These are phyloP conservation scores for Danio aesculapii DNA, from an alignment of 2,797 vertebrate species.

Conservation along the genomic window DNA sequence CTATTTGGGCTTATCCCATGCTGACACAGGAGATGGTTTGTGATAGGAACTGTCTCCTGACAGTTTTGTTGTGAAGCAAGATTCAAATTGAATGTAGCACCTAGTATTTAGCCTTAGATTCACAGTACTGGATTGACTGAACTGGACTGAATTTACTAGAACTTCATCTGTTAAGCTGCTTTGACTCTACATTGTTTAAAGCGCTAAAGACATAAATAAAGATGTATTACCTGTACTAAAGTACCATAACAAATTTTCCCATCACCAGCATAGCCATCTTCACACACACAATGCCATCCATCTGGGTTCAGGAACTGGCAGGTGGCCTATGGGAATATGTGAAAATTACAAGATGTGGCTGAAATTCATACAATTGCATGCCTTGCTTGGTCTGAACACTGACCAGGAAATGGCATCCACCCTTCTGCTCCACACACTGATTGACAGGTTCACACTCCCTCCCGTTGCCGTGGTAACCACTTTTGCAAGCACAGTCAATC, in stretches of 20 bases:
- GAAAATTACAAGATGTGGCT: neutral
- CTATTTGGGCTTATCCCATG: too few species aligned
- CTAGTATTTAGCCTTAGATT: too few species aligned
- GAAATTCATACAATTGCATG: neutral
- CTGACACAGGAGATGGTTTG: too few species aligned
- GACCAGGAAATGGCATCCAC: constrained; percentile 89
- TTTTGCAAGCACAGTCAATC: constrained; percentile 90
- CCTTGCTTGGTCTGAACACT: constrained; percentile 60
- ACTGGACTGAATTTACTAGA: too few species aligned
- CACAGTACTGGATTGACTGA: too few species aligned
- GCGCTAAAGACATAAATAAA: too few species aligned
- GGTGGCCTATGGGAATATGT: constrained; percentile 78
- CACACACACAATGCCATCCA: constrained; percentile 88
- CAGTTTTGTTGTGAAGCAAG: too few species aligned
- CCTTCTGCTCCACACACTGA: constrained; percentile 79
- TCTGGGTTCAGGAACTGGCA: constrained; percentile 76
- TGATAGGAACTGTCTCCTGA: too few species aligned
- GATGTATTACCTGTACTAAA: constrained; percentile 76
- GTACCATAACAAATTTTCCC: constrained; percentile 87
- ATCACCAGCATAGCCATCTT: constrained; percentile 81
- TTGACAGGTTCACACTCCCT: constrained; percentile 84
- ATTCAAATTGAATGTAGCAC: too few species aligned
- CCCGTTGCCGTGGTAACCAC: constrained; percentile 87
- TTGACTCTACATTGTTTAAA: too few species aligned
- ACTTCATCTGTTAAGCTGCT: too few species aligned